phyloP scores from a whole-genome alignment of 2,888 invertebrate species.

The Lochmaea capreae region DNA sequence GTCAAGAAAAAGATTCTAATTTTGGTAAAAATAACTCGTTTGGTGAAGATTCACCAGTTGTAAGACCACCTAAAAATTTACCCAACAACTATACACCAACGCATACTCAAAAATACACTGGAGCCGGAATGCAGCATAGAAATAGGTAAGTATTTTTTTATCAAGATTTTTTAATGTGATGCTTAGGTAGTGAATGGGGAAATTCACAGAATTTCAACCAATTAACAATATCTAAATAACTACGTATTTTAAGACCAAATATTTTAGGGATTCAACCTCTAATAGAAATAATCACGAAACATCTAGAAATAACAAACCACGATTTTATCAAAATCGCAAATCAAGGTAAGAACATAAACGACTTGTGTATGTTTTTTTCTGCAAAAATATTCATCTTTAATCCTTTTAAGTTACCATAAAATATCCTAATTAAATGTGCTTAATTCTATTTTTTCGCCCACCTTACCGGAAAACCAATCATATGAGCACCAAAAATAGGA shows the following conservation, averaged over 20 bases:
- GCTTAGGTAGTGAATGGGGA: no score
- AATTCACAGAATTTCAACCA: neutral
- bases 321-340: neutral
- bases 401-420: no score
- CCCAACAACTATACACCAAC: conserved; percentile 34
- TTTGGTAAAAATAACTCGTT: conserved; percentile 9
- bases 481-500: no score
- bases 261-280: neutral
- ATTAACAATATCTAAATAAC: neutral
- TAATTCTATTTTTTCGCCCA: no score
- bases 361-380: neutral
- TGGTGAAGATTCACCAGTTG: neutral
- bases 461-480: no score
- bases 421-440: no score
- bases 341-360: neutral
- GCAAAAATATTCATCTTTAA: no score
- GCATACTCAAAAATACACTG: conserved; percentile 15
- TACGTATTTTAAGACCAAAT: neutral
- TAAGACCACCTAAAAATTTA: conserved; percentile 30
- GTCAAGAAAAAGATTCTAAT: neutral
- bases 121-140: neutral
- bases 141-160: neutral
- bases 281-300: neutral
- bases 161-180: neutral
- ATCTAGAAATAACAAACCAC: neutral